These are phyloP conservation scores for Nannospalax galili DNA, from an alignment of 2,113 vertebrate species.

Conservation along the genomic window DNA sequence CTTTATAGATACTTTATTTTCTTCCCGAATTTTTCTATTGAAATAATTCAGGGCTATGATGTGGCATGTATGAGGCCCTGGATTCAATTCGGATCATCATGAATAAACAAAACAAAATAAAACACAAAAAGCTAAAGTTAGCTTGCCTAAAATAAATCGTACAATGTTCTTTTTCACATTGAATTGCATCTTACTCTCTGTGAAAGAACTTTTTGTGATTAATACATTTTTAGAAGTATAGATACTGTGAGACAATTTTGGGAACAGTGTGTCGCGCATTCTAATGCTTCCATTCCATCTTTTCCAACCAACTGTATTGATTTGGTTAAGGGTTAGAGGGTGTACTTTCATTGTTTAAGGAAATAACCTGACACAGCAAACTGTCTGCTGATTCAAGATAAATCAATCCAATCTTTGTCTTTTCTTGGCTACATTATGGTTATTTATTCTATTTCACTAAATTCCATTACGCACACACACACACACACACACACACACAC, in stretches of 20 bases:
- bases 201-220: background rate
- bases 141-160: background rate
- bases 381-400: constrained; percentile 91
- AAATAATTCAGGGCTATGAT: background rate
- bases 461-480: constrained; percentile 81
- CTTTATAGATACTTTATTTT: background rate
- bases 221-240: background rate
- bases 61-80: background rate
- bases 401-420: constrained; percentile 94
- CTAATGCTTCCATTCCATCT: constrained; percentile 87
- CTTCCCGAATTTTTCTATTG: background rate
- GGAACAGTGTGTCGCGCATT: constrained; percentile 87
- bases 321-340: constrained; percentile 93
- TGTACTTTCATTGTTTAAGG: constrained; percentile 91
- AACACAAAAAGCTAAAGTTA: background rate
- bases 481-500: background rate
- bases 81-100: background rate
- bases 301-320: constrained; percentile 93
- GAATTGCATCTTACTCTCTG: constrained; percentile 40
- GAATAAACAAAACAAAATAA: background rate
- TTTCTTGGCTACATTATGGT: constrained; percentile 90
- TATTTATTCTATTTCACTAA: constrained; percentile 90
- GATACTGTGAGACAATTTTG: constrained; percentile 46
- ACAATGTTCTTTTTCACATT: background rate
- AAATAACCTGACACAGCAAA: constrained; percentile 94